Evolutionary conservation across 2,113 vertebrate genomes (phyloP).

Genomic region (Potamarius usumacintae): DNA sequence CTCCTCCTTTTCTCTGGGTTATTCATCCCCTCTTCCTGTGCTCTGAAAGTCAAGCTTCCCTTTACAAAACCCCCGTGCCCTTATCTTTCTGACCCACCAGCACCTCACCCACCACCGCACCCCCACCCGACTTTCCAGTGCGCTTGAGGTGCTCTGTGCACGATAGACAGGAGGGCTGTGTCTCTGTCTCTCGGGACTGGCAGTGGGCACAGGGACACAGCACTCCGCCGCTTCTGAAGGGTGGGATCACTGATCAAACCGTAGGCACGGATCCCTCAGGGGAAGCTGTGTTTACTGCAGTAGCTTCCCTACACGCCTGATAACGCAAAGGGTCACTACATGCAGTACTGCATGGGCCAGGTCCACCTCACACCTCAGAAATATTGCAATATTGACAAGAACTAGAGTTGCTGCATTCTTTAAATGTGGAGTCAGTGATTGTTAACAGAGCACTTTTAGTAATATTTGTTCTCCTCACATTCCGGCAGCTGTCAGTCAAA

Average conservation of each 20-base stretch:
- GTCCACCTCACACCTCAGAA: not conserved
- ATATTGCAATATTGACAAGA: not conserved
- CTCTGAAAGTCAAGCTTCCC: conserved; percentile 84
- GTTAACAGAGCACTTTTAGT: not conserved
- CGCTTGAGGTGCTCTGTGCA: conserved; percentile 46
- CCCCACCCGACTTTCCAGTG: conserved; percentile 42
- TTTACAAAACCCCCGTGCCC: conserved; percentile 78
- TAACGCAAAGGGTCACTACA: conserved; percentile 43
- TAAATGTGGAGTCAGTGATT: not conserved
- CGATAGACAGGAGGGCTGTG: conserved; percentile 63
- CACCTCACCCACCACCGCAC: conserved; percentile 72
- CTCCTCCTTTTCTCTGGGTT: conserved; percentile 73
- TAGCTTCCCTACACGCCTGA: conserved; percentile 53
- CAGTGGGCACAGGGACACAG: conserved; percentile 54
- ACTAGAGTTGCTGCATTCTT: not conserved
- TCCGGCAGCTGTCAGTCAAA: not conserved
- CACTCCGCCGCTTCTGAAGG: conserved; percentile 43
- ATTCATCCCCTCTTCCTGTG: conserved; percentile 84
- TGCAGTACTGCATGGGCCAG: not conserved
- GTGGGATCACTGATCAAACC: conserved; percentile 58
- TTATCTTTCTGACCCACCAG: conserved; percentile 84
- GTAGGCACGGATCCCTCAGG: conserved; percentile 22
- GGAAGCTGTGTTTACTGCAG: conserved; percentile 44
- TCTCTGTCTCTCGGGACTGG: conserved; percentile 58
- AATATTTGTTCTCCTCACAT: not conserved